Evolutionary conservation across 1,140 invertebrate species (phyloP), one percentile per base, ranked within the genome.

Genomic region (Drosophila melanica): DNA sequence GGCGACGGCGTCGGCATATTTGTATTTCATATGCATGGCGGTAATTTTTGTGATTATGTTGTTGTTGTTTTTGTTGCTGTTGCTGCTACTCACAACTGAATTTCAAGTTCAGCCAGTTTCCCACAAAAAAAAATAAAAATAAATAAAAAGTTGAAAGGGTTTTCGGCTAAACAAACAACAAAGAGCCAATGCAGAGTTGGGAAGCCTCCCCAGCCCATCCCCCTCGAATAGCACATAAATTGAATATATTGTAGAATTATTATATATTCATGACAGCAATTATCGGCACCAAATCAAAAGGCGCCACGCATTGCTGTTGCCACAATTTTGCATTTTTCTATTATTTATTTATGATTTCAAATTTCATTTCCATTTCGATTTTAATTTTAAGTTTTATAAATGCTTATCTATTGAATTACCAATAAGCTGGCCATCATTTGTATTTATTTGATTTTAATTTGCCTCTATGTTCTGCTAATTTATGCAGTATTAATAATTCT

Each of bases 1-100:
- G 48, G 42, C 70, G 30, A 50, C 71, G 37, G 23, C 57, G 70
- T 60, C 69, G 77, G 71, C 44, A 86, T 79, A 87, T 89, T 87
- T 89, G 84, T 79, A 82, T 87, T 89, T 87, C 84, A 87, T 87
- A 87, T 87, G 82, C 82, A 87, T 89, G 82, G 84, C 79, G 75
- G 82, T 87, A 87, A 87, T 87, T 82, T 85, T 82, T 89, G 76
- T 87, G 84, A 89, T 82, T 89, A 79, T 87, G 82, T 82, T 87
- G 82, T 79, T 80, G 75, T 58, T 73, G 44, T 42, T 79, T 66
- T 54, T 67, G 72, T 51, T 72, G 63, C 14, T 59, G 58, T 35
- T 48, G 35, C 33, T 30, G 27, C 11, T 23, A 39, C 47, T 63
- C 42, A 45, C 55, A 64, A 59, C 58, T 54, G 60, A 62, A 81